Base-by-base conservation (phyloP, 1,140 invertebrate genomes). In the Zophobas atratus region DNA sequence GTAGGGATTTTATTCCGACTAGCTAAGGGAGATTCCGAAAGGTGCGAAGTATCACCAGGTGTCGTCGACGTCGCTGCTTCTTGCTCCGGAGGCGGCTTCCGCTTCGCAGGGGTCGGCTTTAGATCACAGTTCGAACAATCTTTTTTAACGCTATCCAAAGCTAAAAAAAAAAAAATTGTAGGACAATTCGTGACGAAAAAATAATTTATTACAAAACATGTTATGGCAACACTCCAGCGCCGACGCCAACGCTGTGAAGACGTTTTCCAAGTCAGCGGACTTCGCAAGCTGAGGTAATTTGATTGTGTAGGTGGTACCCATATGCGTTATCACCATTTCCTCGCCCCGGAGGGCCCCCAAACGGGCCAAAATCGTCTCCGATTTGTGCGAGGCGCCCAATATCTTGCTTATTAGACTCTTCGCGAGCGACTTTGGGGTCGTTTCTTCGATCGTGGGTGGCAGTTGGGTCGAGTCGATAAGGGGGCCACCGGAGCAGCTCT, bases 1-100 rank as follows among this genome's bases (percentile, higher is more conserved):
- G 96, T 96, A 81, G 96, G 93, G 53, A 87, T 87, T 80, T 85
- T 86, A 80, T 77, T 83, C 76, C 81, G 82, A 80, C 71, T 82
- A 55, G 82, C 82, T 76, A 84, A 82, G 4, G 88, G 84, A 80
- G 86, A 87, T 77, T 89, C 88, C 3, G 87, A 84, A 41, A 88
- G 86, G 34, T 53, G 41, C 1, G 81, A 76, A 6, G 81, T 81
- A 46, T 81, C 81, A 1, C 77, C 70, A 2, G 72, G 57, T 35
- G 90, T 91, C 2, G 89, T 92, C 5, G 92, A 92, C 2, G 91
- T 92, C 1, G 91, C 91, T 43, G 90, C 90, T 87, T 92, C 90
- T 73, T 90, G 85, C 84, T 92, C 91, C 81, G 83, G 79, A 4
- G 79, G 83, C 36, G 79, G 77, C 70, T 82, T 85, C 36, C 81